Evolutionary conservation across 2,888 invertebrate species (phyloP).

Genomic region (Oxystoma pomonae): DNA sequence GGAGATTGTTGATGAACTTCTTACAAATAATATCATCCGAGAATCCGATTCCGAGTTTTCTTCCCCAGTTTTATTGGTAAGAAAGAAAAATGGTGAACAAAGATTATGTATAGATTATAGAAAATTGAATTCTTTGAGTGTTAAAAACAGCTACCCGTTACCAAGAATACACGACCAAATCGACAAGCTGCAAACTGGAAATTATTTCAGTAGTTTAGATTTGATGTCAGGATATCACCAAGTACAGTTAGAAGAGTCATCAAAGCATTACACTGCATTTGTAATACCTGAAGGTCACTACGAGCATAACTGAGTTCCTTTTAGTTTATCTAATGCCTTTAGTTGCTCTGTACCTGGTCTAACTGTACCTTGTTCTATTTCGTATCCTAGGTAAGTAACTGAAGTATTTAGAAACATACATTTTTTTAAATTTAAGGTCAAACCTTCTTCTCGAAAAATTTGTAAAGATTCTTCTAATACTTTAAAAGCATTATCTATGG

Average conservation of each 20-base stretch:
- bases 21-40: neutral
- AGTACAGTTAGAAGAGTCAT: conserved; percentile 10
- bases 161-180: conserved; percentile 26
- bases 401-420: conserved; percentile 18
- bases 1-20: conserved; percentile 6
- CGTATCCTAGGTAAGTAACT: conserved; percentile 24
- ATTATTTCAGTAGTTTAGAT: conserved; percentile 25
- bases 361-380: no score
- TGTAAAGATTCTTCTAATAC: no score
- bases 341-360: no score
- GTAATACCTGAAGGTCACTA: conserved; percentile 23
- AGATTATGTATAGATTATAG: conserved; percentile 25
- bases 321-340: conserved; percentile 21
- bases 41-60: conserved; percentile 23
- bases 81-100: conserved; percentile 21
- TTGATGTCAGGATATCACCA: conserved; percentile 25
- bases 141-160: conserved; percentile 24
- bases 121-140: conserved; percentile 18
- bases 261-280: conserved; percentile 12
- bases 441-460: conserved; percentile 20
- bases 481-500: no score
- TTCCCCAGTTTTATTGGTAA: conserved; percentile 25
- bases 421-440: conserved; percentile 24
- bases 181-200: conserved; percentile 17
- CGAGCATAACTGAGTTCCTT: conserved; percentile 19